Evolutionary conservation across 2,113 vertebrate species (phyloP).

Genomic region (Lathamus discolor): DNA sequence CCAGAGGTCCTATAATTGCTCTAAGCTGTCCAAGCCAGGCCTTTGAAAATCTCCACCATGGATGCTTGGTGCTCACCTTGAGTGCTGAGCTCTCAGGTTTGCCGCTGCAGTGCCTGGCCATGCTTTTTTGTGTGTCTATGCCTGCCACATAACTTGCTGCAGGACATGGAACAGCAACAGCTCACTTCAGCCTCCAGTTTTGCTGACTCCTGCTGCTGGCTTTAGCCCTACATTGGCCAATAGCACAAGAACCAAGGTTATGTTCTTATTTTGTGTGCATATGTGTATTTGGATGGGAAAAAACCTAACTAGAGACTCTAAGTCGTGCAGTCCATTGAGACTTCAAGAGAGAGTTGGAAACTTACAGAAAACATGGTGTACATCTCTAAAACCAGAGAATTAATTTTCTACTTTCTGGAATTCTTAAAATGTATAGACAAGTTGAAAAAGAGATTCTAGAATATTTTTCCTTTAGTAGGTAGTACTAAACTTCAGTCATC

Average conservation of each 20-base stretch:
- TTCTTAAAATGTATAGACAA: neutral
- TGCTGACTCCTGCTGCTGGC: neutral
- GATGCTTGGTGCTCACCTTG: neutral
- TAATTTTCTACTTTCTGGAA: neutral
- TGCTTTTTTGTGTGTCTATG: neutral
- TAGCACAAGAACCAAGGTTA: neutral
- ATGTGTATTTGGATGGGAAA: neutral
- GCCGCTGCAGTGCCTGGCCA: fast-evolving
- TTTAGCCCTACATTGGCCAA: neutral
- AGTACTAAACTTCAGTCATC: neutral
- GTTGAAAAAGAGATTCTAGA: neutral
- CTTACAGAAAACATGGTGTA: neutral
- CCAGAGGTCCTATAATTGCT: neutral
- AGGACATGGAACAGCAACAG: neutral
- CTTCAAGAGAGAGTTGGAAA: neutral
- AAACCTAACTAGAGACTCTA: neutral
- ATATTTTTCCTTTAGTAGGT: neutral
- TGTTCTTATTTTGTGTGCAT: neutral
- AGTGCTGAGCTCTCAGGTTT: neutral
- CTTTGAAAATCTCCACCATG: neutral
- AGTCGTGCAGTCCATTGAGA: neutral
- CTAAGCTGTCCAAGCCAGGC: neutral
- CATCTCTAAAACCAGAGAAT: neutral
- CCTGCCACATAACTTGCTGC: neutral
- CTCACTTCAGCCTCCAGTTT: neutral